Conservation (phyloP, 2,797 vertebrate species). For the Delichon dasypus region DNA sequence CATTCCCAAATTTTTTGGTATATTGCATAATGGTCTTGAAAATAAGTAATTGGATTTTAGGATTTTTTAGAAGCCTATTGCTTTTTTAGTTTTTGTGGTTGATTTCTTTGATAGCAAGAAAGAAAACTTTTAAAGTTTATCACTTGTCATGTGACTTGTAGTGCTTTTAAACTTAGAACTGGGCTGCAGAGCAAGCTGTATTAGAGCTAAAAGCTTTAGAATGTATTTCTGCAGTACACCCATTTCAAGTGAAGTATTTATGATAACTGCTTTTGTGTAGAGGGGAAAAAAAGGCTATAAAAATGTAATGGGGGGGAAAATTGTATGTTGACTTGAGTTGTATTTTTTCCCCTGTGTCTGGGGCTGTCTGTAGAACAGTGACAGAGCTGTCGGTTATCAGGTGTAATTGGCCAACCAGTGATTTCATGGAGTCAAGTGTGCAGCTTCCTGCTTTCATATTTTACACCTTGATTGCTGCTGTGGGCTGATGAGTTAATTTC, state of each 20-base stretch:
- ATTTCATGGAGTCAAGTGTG: neutral
- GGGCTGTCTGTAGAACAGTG: neutral
- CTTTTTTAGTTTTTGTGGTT: neutral
- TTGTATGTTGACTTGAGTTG: neutral
- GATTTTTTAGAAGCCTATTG: neutral
- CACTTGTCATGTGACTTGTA: neutral
- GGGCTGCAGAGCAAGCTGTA: neutral
- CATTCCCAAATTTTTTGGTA: rapidly evolving
- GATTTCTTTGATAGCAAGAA: neutral
- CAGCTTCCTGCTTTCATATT: neutral
- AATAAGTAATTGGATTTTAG: neutral
- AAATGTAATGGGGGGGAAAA: neutral
- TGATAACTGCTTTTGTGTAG: neutral
- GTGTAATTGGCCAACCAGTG: neutral
- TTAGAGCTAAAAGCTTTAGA: neutral
- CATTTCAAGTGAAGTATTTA: neutral
- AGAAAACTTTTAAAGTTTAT: neutral
- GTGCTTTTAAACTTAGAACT: neutral
- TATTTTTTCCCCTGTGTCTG: neutral
- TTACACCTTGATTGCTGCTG: neutral
- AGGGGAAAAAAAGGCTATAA: neutral
- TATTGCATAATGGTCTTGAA: neutral
- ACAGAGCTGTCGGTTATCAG: neutral
- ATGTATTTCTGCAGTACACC: neutral
- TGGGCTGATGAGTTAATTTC: neutral